Evolutionary conservation across 2,888 invertebrate genomes (phyloP), one percentile per base, ranked within the genome.

Genomic region (Hydraecia micacea): DNA sequence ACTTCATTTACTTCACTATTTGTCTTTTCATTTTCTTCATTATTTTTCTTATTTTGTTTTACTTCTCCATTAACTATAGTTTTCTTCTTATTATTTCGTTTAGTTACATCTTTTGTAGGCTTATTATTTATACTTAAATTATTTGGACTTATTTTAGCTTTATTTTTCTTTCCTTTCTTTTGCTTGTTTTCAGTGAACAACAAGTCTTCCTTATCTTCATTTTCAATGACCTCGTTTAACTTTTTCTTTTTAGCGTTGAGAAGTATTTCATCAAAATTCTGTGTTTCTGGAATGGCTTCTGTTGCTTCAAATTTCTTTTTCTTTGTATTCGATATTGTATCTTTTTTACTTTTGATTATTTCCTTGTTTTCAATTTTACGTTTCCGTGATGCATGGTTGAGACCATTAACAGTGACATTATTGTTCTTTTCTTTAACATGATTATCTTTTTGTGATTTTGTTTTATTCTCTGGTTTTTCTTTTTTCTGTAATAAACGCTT

Each of bases 211-310:
- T 86, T 80, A 68, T 93, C 92, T 79, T 94, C 92, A 72, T 91
- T 91, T 79, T 87, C 81, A 28, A 92, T 87, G 7, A 88, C 88
- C 60, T 93, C 92, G 86, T 93, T 92, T 8, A 94, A 84, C 87
- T 94, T 94, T 77, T 93, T 93, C 79, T 94, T 95, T 79, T 93
- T 94, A 63, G 91, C 93, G 77, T 93, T 92, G 21, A 94, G 83
- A 77, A 95, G 81, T 25, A 93, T 78, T 88, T 93, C 94, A 80
- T 95, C 94, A 75, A 92, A 87, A 79, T 92, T 92, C 72, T 94
- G 94, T 25, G 89, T 87, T 60, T 93, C 92, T 66, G 90, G 78
- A 71, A 88, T 84, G 88, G 55, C 87, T 79, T 92, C 89, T 25
- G 86, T 73, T 73, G 79, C 87, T 66, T 74, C 80, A 15, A 13